These are phyloP conservation scores for Myiopsitta monachus DNA, from an alignment of 2,113 vertebrate species.

Conservation along the genomic window DNA sequence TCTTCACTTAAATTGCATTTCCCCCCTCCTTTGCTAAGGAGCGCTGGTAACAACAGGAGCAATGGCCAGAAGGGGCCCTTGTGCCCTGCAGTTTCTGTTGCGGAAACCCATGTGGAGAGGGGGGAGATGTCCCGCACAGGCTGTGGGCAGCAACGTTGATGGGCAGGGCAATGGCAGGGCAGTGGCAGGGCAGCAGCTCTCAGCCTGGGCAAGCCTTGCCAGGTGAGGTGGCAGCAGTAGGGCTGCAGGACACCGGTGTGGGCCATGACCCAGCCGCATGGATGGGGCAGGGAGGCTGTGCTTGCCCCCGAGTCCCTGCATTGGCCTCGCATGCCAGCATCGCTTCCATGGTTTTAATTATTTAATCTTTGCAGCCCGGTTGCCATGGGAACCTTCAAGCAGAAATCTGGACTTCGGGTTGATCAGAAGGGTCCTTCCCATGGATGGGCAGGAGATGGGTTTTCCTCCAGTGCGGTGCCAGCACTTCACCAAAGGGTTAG, in stretches of 20 bases:
- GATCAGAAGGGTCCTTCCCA: background rate
- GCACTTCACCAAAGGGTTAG: rapidly evolving
- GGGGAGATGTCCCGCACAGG: background rate
- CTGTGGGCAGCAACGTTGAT: rapidly evolving
- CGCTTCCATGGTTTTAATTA: slow-evolving; percentile 34
- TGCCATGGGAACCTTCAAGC: slow-evolving; percentile 29
- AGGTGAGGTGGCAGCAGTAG: rapidly evolving
- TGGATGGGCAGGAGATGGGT: background rate
- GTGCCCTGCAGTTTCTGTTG: background rate
- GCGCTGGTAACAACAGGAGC: background rate
- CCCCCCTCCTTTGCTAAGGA: background rate
- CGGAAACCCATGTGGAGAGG: background rate
- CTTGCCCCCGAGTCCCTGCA: background rate
- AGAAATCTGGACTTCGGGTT: slow-evolving; percentile 32
- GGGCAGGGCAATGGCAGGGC: background rate
- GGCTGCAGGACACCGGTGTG: rapidly evolving
- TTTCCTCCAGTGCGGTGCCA: rapidly evolving
- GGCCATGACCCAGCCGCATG: background rate
- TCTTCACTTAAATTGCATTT: background rate
- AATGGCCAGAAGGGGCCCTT: background rate
- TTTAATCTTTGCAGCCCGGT: slow-evolving; percentile 5
- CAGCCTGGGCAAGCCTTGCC: background rate
- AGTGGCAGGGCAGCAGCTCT: background rate
- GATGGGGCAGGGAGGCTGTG: background rate
- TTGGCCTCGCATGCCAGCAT: rapidly evolving